Evolutionary conservation across 1,140 invertebrate genomes (phyloP).

Genomic region (Drosophila jambulina): DNA sequence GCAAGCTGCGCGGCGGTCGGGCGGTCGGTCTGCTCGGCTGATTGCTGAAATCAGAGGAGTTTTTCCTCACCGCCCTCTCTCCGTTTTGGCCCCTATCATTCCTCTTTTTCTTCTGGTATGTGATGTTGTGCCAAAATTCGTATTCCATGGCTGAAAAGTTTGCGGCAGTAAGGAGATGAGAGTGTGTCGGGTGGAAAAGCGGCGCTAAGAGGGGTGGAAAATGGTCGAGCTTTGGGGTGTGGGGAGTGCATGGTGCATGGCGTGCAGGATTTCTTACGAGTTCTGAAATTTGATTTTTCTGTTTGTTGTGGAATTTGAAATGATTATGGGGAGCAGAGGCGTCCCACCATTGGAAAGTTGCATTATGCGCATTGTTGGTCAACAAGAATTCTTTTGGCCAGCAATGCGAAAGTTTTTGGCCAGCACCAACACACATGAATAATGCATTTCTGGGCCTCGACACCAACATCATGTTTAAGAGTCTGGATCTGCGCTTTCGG

Average conservation of each 20-base stretch:
- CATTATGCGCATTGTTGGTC: slow-evolving; percentile 79
- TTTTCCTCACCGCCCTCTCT: slow-evolving; percentile 41
- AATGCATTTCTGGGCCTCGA: slow-evolving; percentile 40
- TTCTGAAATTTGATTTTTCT: slow-evolving; percentile 80
- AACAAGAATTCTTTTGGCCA: slow-evolving; percentile 59
- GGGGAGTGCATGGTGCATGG: slow-evolving; percentile 36
- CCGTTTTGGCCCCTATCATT: slow-evolving; percentile 10
- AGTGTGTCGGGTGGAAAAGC: not conserved
- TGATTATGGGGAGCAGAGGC: slow-evolving; percentile 64
- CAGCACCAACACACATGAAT: slow-evolving; percentile 41
- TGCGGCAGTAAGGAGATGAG: slow-evolving; percentile 46
- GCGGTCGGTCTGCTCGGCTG: slow-evolving; percentile 25
- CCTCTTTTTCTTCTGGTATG: slow-evolving; percentile 48
- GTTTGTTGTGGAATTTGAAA: slow-evolving; percentile 80
- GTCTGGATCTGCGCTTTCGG: not conserved
- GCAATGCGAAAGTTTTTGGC: slow-evolving; percentile 47
- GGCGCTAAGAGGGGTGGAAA: not conserved
- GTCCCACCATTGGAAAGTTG: slow-evolving; percentile 50
- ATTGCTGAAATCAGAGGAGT: slow-evolving; percentile 77
- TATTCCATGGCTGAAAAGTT: slow-evolving; percentile 74
- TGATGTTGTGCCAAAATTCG: slow-evolving; percentile 68
- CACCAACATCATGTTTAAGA: slow-evolving; percentile 15
- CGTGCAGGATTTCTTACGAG: slow-evolving; percentile 75
- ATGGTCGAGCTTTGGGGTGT: not conserved
- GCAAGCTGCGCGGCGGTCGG: slow-evolving; percentile 28